Conservation (phyloP, 2,888 invertebrate genomes). For the Pandemis corylana region DNA sequence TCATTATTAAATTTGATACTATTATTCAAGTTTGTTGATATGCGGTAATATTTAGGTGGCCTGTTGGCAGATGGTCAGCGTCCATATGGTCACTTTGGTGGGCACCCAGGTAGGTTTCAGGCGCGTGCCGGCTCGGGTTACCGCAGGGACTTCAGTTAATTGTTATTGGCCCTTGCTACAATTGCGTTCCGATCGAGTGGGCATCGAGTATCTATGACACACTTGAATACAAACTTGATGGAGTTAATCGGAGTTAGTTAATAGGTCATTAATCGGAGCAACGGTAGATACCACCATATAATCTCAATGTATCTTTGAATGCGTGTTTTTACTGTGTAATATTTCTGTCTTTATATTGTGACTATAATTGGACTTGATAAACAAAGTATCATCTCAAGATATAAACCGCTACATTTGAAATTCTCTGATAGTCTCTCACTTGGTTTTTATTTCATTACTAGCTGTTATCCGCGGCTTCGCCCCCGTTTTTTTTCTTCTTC, state of each 20-base stretch:
- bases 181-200: slow-evolving; percentile 56
- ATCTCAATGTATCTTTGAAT: background rate
- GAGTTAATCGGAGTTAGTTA: background rate
- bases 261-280: background rate
- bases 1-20: too few relatives aligned
- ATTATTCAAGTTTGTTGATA: too few relatives aligned
- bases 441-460: too few relatives aligned
- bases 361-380: too few relatives aligned
- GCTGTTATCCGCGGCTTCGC: too few relatives aligned
- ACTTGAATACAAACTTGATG: background rate
- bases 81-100: slow-evolving; percentile 71
- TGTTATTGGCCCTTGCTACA: slow-evolving; percentile 68
- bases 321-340: background rate
- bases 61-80: slow-evolving; percentile 45
- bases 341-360: too few relatives aligned
- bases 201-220: slow-evolving; percentile 58
- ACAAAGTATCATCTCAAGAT: too few relatives aligned
- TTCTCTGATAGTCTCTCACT: too few relatives aligned
- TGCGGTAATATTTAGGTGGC: background rate
- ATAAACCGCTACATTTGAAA: too few relatives aligned
- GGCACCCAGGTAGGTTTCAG: slow-evolving; percentile 60
- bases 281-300: background rate
- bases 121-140: slow-evolving; percentile 69
- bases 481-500: too few relatives aligned
- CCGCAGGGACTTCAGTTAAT: slow-evolving; percentile 76